phyloP scores from a whole-genome alignment of 2,888 invertebrate genomes.

The Entomobrya multifasciata region DNA sequence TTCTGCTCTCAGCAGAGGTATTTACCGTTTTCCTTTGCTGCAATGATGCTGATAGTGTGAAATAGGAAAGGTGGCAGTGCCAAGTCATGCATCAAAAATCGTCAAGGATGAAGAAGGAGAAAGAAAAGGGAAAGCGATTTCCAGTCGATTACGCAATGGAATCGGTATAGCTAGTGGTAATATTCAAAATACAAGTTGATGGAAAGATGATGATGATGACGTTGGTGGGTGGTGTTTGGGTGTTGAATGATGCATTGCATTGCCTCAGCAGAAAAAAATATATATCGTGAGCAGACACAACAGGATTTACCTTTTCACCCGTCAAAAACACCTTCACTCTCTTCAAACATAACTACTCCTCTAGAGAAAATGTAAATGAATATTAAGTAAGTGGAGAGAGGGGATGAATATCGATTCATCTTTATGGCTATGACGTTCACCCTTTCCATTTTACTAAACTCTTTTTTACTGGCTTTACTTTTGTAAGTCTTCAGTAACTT shows the following conservation, averaged over 20 bases:
- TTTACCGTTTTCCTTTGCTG: not conserved
- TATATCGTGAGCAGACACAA: not conserved
- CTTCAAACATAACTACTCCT: not conserved
- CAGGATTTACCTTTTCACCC: constrained; percentile 48
- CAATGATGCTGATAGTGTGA: not conserved
- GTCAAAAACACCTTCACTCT: constrained; percentile 46
- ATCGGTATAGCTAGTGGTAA: not conserved
- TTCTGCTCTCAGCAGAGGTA: not conserved
- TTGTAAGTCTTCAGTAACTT: not conserved
- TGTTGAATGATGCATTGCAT: not conserved
- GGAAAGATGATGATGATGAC: constrained; percentile 6
- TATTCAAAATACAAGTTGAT: too few species aligned
- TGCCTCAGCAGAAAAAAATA: not conserved
- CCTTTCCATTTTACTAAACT: not conserved
- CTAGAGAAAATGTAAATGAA: constrained; percentile 47
- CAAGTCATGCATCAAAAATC: constrained; percentile 58
- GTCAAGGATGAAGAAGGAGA: constrained; percentile 32
- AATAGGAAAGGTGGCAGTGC: not conserved
- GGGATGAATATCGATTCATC: constrained; percentile 23
- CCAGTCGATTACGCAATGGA: constrained; percentile 52
- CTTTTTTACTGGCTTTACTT: not conserved
- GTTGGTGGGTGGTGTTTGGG: not conserved
- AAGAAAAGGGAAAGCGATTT: constrained; percentile 10
- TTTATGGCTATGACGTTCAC: not conserved
- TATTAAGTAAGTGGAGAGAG: constrained; percentile 27